Evolutionary conservation across 2,797 vertebrate species (phyloP).

Genomic region (Alfaro cultratus): DNA sequence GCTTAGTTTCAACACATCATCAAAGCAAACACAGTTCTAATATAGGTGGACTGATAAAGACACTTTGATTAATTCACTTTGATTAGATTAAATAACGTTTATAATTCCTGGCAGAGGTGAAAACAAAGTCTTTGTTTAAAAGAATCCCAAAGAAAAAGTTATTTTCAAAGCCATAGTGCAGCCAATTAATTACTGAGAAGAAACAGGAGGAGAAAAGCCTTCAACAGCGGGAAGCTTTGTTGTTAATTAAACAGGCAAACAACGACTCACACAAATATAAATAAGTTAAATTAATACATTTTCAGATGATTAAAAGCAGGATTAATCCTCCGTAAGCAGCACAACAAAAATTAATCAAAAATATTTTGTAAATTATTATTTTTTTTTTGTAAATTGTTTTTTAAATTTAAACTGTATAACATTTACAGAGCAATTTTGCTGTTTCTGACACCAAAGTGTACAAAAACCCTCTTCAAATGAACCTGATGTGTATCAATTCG

Average conservation of each 20-base stretch:
- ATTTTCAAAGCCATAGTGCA: neutral
- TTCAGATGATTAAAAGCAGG: neutral
- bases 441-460: neutral
- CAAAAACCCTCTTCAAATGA: neutral
- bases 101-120: constrained; percentile 18
- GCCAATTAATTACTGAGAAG: constrained; percentile 16
- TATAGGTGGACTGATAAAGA: constrained; percentile 14
- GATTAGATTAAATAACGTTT: constrained; percentile 19
- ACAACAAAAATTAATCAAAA: neutral
- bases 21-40: constrained; percentile 28
- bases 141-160: constrained; percentile 8
- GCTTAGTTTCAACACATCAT: constrained; percentile 46
- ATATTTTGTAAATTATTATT: neutral
- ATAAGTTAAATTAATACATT: neutral
- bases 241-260: constrained; percentile 5
- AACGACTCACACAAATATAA: neutral
- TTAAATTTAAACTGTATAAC: neutral
- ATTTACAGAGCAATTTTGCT: neutral
- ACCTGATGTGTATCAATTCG: neutral
- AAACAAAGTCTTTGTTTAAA: constrained; percentile 13
- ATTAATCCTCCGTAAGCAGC: neutral
- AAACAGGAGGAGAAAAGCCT: constrained; percentile 4
- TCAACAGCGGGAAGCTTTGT: neutral
- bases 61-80: constrained; percentile 7
- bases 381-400: neutral